Evolutionary conservation across 2,888 invertebrate species (phyloP).

Genomic region (Drosophila neotestacea): DNA sequence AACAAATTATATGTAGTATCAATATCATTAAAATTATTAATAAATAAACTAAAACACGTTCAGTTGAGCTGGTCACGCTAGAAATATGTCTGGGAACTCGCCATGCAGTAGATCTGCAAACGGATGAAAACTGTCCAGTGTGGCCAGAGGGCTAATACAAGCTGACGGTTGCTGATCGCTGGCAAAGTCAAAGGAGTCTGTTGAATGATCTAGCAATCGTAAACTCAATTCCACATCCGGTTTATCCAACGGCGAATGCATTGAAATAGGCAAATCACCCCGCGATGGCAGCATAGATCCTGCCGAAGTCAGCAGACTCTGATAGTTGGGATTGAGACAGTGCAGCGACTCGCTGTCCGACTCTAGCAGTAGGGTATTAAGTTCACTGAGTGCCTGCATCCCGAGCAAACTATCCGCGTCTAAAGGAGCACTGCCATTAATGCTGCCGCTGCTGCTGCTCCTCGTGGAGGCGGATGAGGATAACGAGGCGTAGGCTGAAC

Average conservation of each 20-base stretch:
- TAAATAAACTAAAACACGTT: conserved; percentile 37
- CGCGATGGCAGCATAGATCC: conserved; percentile 51
- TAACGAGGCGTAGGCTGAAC: conserved; percentile 71
- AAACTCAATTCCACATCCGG: conserved; percentile 82
- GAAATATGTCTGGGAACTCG: conserved; percentile 83
- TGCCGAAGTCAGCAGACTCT: conserved; percentile 43
- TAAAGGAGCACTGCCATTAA: conserved; percentile 50
- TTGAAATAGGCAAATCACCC: conserved; percentile 61
- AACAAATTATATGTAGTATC: conserved; percentile 32
- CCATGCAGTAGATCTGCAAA: conserved; percentile 83
- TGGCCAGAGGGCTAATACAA: conserved; percentile 82
- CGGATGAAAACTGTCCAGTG: conserved; percentile 82
- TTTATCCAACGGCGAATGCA: conserved; percentile 70
- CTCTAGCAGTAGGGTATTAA: conserved; percentile 85
- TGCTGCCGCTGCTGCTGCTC: conserved; percentile 49
- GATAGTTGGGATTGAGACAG: conserved; percentile 79
- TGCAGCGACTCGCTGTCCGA: conserved; percentile 87
- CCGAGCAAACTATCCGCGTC: conserved; percentile 63
- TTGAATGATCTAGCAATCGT: conserved; percentile 82
- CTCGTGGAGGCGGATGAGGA: conserved; percentile 60
- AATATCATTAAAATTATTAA: conserved; percentile 27
- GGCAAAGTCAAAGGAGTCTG: conserved; percentile 82
- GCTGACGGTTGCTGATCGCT: conserved; percentile 80
- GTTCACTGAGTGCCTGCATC: conserved; percentile 72
- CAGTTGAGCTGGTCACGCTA: conserved; percentile 78